A percentile compares a stretch with the other conserved stretches of the same genome.
These are phyloP conservation scores for Cerceris ruficornis DNA, from an alignment of 2,888 invertebrate species.

Conservation along the genomic window DNA sequence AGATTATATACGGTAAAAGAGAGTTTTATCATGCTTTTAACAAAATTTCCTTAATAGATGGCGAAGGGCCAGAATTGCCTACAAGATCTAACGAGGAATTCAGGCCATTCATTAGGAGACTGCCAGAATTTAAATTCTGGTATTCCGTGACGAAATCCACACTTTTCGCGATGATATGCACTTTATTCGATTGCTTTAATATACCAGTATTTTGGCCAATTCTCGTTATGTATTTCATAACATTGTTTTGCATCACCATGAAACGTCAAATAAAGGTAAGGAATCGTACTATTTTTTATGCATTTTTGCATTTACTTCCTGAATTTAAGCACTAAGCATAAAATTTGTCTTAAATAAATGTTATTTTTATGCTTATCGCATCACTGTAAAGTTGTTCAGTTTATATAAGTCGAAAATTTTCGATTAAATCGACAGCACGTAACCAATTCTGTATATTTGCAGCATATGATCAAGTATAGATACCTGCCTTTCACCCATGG, in stretches of 20 bases:
- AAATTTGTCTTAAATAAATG: no score
- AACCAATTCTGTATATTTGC: slow-evolving; percentile 74
- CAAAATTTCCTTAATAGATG: slow-evolving; percentile 82
- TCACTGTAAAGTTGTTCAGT: no score
- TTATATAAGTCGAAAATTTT: no score
- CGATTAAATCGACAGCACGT: no score
- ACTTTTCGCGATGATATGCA: slow-evolving; percentile 93
- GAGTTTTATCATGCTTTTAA: neutral
- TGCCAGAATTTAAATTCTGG: slow-evolving; percentile 99
- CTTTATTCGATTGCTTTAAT: slow-evolving; percentile 98
- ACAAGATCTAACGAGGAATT: slow-evolving; percentile 98
- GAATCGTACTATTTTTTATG: slow-evolving; percentile 2
- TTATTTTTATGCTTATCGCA: no score
- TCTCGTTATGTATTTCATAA: slow-evolving; percentile 99
- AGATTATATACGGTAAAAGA: no score
- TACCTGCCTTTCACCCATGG: slow-evolving; percentile 99
- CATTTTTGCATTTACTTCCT: neutral
- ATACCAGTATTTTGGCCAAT: slow-evolving; percentile 99
- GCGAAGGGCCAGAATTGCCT: slow-evolving; percentile 95
- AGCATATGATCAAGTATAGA: slow-evolving; percentile 99
- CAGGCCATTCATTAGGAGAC: slow-evolving; percentile 96
- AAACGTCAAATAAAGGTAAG: slow-evolving; percentile 99
- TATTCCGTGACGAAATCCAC: slow-evolving; percentile 98
- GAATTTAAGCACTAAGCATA: neutral
- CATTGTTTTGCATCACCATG: slow-evolving; percentile 99